Evolutionary conservation across 1,140 invertebrate species (phyloP).

Genomic region (Brachionus angularis): DNA sequence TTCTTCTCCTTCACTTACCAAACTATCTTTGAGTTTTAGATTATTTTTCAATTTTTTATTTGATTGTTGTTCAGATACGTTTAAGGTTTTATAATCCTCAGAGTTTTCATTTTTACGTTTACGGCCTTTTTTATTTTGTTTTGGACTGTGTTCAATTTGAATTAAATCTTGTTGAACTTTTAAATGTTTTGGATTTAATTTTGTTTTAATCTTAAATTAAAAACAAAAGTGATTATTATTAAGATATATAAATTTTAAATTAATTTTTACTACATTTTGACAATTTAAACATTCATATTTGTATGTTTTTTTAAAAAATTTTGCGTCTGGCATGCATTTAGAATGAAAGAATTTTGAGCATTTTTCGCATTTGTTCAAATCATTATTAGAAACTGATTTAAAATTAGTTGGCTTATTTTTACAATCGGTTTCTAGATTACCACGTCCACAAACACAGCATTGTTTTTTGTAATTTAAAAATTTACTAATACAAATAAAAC

Average conservation of each 20-base stretch:
- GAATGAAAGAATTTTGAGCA: slow-evolving; percentile 30
- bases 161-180: neutral
- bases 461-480: slow-evolving; percentile 31
- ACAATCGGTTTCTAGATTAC: neutral
- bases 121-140: slow-evolving; percentile 24
- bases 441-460: slow-evolving; percentile 49
- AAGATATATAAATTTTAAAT: neutral
- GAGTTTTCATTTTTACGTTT: slow-evolving; percentile 32
- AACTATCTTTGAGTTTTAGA: slow-evolving; percentile 38
- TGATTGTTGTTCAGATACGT: neutral
- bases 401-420: neutral
- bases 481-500: slow-evolving; percentile 94
- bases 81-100: too few relatives aligned
- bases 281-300: slow-evolving; percentile 39
- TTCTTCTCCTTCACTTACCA: neutral
- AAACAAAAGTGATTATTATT: too few relatives aligned
- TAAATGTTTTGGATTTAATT: neutral
- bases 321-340: slow-evolving; percentile 41
- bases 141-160: neutral
- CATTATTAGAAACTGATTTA: neutral
- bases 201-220: neutral
- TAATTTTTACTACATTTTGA: neutral
- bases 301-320: slow-evolving; percentile 29
- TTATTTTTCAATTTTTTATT: slow-evolving; percentile 1
- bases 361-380: slow-evolving; percentile 43